A percentile compares a stretch with the other conserved stretches of the same genome.
These are phyloP conservation scores for Epinotia nisella DNA, from an alignment of 2,888 invertebrate genomes.

Conservation along the genomic window DNA sequence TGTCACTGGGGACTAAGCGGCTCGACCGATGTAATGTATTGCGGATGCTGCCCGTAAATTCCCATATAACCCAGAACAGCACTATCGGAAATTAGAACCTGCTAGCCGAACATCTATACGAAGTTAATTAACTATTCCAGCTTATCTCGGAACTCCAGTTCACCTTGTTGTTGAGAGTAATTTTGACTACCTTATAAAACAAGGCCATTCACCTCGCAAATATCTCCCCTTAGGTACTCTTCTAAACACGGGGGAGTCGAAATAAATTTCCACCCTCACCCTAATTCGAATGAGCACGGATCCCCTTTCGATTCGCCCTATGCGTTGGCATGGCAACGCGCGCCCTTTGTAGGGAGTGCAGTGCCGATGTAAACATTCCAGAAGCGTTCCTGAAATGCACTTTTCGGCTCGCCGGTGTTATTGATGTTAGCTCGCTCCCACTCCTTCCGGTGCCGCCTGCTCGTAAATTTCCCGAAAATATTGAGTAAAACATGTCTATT, in stretches of 20 bases:
- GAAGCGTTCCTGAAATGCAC: slow-evolving; percentile 59
- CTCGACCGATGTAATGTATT: slow-evolving; percentile 63
- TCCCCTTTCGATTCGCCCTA: slow-evolving; percentile 72
- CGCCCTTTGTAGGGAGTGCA: slow-evolving; percentile 64
- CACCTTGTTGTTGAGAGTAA: slow-evolving; percentile 51
- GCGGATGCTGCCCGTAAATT: slow-evolving; percentile 60
- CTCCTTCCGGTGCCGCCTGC: slow-evolving; percentile 63
- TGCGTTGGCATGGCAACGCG: slow-evolving; percentile 67
- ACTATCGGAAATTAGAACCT: slow-evolving; percentile 37
- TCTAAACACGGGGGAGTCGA: slow-evolving; percentile 73
- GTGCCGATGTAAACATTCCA: slow-evolving; percentile 63
- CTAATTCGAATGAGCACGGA: slow-evolving; percentile 70
- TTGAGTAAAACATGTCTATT: slow-evolving; percentile 70
- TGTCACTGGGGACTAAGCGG: slow-evolving; percentile 58
- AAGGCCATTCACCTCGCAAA: slow-evolving; percentile 80
- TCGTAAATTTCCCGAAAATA: slow-evolving; percentile 71
- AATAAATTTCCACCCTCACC: slow-evolving; percentile 80
- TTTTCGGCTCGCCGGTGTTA: slow-evolving; percentile 63
- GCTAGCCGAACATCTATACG: background rate
- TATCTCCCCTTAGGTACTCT: slow-evolving; percentile 72
- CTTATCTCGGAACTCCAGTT: slow-evolving; percentile 45
- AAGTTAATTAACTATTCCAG: slow-evolving; percentile 33
- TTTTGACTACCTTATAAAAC: slow-evolving; percentile 54
- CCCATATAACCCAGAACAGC: slow-evolving; percentile 49
- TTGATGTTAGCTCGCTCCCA: slow-evolving; percentile 68